Base-by-base conservation (phyloP, 1,140 invertebrate genomes). In the Papilio glaucus region DNA sequence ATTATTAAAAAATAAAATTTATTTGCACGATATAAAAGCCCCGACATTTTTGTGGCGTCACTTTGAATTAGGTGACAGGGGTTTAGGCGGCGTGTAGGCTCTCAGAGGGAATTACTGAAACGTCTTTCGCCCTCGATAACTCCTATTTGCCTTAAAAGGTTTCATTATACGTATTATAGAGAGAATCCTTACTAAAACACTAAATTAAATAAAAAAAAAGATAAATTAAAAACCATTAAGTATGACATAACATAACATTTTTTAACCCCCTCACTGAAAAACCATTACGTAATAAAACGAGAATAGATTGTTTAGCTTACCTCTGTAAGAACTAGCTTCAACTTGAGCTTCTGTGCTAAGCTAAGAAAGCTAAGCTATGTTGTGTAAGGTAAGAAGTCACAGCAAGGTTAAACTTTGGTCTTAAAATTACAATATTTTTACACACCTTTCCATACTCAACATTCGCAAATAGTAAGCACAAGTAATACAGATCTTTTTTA, bases 51-150 rank as follows among this genome's bases (percentile, higher is more conserved):
- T 57, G 49, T 57, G 49, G 49, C 49, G 24, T 57, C 49, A 26
- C 49, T 12, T 57, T 24, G 49, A 57, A 57, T 57, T 57, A 57
- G 49, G 21, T 26, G 49, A 57, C 49, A 57, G 21, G 49, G 49
- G 49, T 57, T 57, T 24, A 26, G 49, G 49, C 49, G 4, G 21
- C 49, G 49, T 57, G 49, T 57, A 21, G 24, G 49, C 49, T 49
- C 18, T 57, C 49, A 12, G 18, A 57, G 49, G 49, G 24, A 57
- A 57, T 57, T 57, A 57, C 49, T 1, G 49, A 57, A 57, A 57
- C 21, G 49, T 57, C 21, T 57, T 57, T 57, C 12, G 49, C 49
- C 49, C 49, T 57, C 49, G 49, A 57, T 57, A 57, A 57, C 49
- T 57, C 49, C 9, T 21, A 57, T 57, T 57, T 12, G 21, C 49